phyloP scores from a whole-genome alignment of 1,140 invertebrate species.

The Plutomurus gul region DNA sequence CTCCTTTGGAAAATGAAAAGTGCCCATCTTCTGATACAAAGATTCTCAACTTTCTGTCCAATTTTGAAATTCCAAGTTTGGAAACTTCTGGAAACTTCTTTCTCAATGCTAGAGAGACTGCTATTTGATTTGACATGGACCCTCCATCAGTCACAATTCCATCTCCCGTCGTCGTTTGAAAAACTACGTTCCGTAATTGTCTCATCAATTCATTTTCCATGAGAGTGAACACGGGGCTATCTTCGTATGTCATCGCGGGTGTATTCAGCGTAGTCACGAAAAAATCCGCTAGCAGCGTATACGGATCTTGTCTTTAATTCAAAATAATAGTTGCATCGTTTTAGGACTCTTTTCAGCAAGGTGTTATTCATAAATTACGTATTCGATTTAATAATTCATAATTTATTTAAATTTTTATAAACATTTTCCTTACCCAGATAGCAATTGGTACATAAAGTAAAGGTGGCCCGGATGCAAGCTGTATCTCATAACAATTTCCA shows the following conservation, averaged over 20 bases:
- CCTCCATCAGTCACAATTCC: constrained; percentile 2
- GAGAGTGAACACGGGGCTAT: background rate
- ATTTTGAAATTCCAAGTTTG: background rate
- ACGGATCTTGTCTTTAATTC: constrained; percentile 28
- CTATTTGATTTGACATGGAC: background rate
- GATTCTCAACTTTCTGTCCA: background rate
- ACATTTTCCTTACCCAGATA: background rate
- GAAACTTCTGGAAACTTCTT: background rate
- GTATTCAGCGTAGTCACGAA: background rate
- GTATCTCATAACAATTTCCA: background rate
- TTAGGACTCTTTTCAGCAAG: background rate
- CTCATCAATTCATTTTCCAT: constrained; percentile 1
- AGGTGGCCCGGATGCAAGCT: background rate
- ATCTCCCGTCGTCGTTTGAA: constrained; percentile 16
- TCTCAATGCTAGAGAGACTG: background rate
- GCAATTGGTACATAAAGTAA: background rate
- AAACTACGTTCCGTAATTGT: background rate
- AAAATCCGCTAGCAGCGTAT: constrained; percentile 4
- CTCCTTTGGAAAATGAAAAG: background rate
- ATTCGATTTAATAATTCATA: background rate
- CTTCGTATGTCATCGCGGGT: background rate
- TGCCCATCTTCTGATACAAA: constrained; percentile 5
- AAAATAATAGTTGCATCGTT: too few species aligned
- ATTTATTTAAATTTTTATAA: background rate
- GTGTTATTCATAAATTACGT: background rate